Evolutionary conservation across 1,140 invertebrate species (phyloP).

Genomic region (Atta cephalotes): DNA sequence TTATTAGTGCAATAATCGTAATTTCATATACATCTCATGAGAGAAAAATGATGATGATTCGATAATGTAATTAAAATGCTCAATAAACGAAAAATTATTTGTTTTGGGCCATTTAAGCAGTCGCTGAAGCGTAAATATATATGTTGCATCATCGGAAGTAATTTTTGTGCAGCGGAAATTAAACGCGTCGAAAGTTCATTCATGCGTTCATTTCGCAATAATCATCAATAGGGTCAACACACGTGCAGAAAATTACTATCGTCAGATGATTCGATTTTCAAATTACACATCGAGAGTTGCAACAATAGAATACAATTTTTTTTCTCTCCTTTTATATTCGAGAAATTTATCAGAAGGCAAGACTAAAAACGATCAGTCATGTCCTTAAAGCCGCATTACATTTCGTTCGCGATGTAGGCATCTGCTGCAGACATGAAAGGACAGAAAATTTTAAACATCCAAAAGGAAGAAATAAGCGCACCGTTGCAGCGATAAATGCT

Average conservation of each 20-base stretch:
- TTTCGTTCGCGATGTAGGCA: neutral
- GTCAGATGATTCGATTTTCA: constrained; percentile 15
- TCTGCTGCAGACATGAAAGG: neutral
- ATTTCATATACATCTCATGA: constrained; percentile 1
- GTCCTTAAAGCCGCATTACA: neutral
- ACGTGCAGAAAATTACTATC: constrained; percentile 2
- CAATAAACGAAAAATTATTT: constrained; percentile 40
- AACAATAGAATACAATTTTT: neutral
- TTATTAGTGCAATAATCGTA: neutral
- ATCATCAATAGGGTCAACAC: constrained; percentile 38
- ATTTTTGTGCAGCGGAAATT: constrained; percentile 55
- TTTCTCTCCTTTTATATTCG: neutral
- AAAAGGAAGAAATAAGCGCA: neutral
- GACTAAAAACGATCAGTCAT: neutral
- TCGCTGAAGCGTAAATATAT: neutral
- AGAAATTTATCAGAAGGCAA: neutral
- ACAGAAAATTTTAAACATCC: constrained; percentile 6
- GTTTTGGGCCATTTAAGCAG: neutral
- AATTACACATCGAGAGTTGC: neutral
- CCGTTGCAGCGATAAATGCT: constrained; percentile 18
- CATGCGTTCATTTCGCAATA: constrained; percentile 48
- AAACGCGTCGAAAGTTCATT: constrained; percentile 26
- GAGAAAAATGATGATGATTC: neutral
- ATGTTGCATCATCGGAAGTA: constrained; percentile 6
- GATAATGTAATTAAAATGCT: constrained; percentile 15